These are phyloP conservation scores for Eubasilissa regina DNA, from an alignment of 1,140 invertebrate genomes.

Conservation along the genomic window DNA sequence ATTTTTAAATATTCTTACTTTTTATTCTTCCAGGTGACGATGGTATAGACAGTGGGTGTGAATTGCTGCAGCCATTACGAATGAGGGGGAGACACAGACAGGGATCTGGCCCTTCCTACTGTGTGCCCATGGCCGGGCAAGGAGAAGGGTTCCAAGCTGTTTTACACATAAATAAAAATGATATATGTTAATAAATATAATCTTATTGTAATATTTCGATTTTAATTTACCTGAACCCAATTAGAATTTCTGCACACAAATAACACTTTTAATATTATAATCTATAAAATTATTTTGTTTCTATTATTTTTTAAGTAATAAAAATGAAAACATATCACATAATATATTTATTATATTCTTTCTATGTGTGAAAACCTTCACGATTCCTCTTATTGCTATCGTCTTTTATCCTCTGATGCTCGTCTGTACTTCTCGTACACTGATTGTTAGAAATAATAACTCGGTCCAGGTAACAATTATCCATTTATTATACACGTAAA, in stretches of 20 bases:
- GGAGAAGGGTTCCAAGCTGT: slow-evolving; percentile 48
- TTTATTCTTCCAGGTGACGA: slow-evolving; percentile 53
- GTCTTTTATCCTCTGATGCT: too few species aligned
- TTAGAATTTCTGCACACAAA: neutral
- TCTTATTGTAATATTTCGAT: neutral
- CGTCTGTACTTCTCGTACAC: too few species aligned
- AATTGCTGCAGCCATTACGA: slow-evolving; percentile 55
- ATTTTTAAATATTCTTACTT: neutral
- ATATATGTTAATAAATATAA: slow-evolving; percentile 41
- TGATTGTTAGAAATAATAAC: too few species aligned
- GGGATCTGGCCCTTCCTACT: slow-evolving; percentile 54
- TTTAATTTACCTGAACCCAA: neutral
- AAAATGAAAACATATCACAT: too few species aligned
- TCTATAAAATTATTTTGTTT: too few species aligned
- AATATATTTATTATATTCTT: too few species aligned
- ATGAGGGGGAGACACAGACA: slow-evolving; percentile 46
- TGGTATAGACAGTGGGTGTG: slow-evolving; percentile 53
- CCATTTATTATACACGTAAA: too few species aligned
- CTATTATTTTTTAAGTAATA: too few species aligned
- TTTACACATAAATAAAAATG: slow-evolving; percentile 45
- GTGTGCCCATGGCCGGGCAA: slow-evolving; percentile 53
- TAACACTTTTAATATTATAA: too few species aligned
- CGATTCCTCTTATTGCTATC: too few species aligned
- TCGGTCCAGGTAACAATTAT: too few species aligned
- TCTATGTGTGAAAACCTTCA: too few species aligned